A percentile compares a stretch with the other conserved stretches of the same genome.
Evolutionary conservation across 2,888 invertebrate genomes (phyloP).

Genomic region (Sialis lutaria): DNA sequence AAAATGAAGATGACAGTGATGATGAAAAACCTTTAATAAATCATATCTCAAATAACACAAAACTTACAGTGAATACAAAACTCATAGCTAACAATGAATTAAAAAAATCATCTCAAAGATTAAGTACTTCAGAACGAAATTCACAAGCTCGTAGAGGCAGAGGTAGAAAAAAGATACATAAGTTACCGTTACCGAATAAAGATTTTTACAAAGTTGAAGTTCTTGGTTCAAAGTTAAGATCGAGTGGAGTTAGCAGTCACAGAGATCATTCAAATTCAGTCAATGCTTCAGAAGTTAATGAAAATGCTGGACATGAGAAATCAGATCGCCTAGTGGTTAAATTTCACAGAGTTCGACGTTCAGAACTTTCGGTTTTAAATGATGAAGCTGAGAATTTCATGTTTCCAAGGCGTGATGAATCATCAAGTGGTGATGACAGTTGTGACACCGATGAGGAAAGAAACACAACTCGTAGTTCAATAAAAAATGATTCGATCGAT

Average conservation of each 20-base stretch:
- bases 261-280: conserved; percentile 15
- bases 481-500: conserved; percentile 24
- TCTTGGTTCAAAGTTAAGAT: conserved; percentile 46
- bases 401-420: conserved; percentile 54
- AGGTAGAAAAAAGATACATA: no score
- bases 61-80: conserved; percentile 4
- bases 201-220: conserved; percentile 58
- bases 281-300: conserved; percentile 18
- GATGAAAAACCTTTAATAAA: conserved; percentile 16
- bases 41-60: conserved; percentile 13
- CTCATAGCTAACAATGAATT: conserved; percentile 1
- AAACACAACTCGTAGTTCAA: conserved; percentile 18
- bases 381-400: conserved; percentile 79
- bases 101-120: conserved; percentile 3
- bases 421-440: conserved; percentile 34
- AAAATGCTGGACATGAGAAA: background rate
- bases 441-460: conserved; percentile 23
- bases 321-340: conserved; percentile 44
- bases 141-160: conserved; percentile 30
- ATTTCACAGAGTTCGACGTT: conserved; percentile 53
- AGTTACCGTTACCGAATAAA: conserved; percentile 27
- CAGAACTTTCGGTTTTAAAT: conserved; percentile 57
- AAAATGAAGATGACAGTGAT: conserved; percentile 22
- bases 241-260: conserved; percentile 23
- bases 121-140: conserved; percentile 5